These are phyloP conservation scores for Rhyacophila evoluta DNA, from an alignment of 2,888 invertebrate genomes.

Conservation along the genomic window DNA sequence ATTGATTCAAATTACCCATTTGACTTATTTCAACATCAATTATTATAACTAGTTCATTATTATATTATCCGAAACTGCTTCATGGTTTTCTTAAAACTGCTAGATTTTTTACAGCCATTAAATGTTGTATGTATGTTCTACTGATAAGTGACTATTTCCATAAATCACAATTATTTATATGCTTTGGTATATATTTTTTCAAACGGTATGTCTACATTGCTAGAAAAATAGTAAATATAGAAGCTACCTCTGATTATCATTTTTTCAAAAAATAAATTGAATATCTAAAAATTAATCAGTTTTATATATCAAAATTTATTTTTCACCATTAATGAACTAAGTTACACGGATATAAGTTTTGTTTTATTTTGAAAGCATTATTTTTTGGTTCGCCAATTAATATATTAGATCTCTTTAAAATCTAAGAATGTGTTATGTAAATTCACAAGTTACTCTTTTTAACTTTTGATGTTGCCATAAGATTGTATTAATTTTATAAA, in stretches of 20 bases:
- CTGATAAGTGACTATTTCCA: neutral
- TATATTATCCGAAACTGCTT: neutral
- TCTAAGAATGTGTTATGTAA: too few species aligned
- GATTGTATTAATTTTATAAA: too few species aligned
- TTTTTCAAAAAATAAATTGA: neutral
- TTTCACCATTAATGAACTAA: too few species aligned
- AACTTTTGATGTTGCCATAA: too few species aligned
- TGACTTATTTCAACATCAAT: conserved; percentile 1
- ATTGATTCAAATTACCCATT: neutral
- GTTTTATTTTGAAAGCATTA: too few species aligned
- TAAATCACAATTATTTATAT: neutral
- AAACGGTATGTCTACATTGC: neutral
- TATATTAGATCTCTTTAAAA: too few species aligned
- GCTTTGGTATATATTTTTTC: neutral
- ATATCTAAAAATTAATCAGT: neutral
- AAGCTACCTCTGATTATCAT: neutral
- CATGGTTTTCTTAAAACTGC: conserved; percentile 27
- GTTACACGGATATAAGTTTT: too few species aligned
- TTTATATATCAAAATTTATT: too few species aligned
- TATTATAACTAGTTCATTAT: neutral
- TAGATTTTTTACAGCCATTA: neutral
- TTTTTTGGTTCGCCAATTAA: too few species aligned
- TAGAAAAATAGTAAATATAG: neutral
- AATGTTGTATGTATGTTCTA: neutral
- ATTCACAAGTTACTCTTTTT: too few species aligned